A percentile compares a stretch with the other conserved stretches of the same genome.
phyloP scores from a whole-genome alignment of 2,888 invertebrate species.

The Drosophila subsilvestris region DNA sequence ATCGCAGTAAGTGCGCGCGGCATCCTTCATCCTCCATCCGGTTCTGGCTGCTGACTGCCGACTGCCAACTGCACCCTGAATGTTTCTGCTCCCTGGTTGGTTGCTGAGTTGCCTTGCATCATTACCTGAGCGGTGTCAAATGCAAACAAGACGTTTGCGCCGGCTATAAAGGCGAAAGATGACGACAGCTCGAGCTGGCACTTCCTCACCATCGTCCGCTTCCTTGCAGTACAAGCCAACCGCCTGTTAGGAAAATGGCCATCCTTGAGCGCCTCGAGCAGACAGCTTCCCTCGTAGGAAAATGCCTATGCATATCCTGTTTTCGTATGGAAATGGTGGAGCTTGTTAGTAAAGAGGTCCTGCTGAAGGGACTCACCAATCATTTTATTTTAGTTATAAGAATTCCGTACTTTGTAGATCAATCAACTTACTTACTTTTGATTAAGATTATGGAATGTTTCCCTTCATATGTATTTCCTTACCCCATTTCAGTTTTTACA shows the following conservation, averaged over 20 bases:
- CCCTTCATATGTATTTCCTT: neutral
- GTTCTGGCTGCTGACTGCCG: constrained; percentile 6
- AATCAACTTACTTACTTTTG: neutral
- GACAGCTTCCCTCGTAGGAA: neutral
- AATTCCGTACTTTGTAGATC: neutral
- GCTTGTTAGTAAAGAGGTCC: neutral
- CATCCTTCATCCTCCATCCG: constrained; percentile 20
- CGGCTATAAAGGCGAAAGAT: constrained; percentile 69
- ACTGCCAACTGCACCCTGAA: neutral
- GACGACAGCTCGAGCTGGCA: constrained; percentile 46
- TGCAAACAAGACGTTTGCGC: constrained; percentile 75
- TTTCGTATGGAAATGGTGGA: no score
- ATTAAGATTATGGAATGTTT: neutral
- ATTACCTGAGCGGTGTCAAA: constrained; percentile 77
- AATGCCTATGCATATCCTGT: neutral
- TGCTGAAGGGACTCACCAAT: neutral
- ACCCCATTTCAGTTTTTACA: neutral
- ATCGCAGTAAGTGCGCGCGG: constrained; percentile 22
- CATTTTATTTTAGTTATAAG: neutral
- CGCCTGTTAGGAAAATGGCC: constrained; percentile 24
- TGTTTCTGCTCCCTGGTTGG: constrained; percentile 53
- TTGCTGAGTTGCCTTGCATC: constrained; percentile 61
- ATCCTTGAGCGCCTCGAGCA: constrained; percentile 20
- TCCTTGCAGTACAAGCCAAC: constrained; percentile 2
- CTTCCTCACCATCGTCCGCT: constrained; percentile 4